Evolutionary conservation across 2,797 vertebrate genomes (phyloP), one percentile per base, ranked within the genome.

Genomic region (Premnoplex brunnescens): DNA sequence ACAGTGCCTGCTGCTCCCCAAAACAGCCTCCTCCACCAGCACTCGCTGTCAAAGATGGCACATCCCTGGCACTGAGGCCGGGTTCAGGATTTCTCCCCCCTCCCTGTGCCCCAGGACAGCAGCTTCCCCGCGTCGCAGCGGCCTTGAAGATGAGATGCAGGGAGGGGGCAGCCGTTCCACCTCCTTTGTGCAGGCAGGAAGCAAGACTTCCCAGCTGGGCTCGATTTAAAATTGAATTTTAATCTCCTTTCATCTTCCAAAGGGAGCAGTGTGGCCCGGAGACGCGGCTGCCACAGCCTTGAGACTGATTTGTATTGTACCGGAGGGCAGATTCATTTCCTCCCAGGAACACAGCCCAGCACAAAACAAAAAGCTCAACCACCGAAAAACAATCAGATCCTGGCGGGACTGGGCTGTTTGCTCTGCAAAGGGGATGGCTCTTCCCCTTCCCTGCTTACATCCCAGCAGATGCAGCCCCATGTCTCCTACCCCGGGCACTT

Each of bases 171-270:
- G 85, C 82, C 15, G 6, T 85, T 96, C 78, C 73, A 80, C 75
- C 88, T 89, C 96, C 82, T 96, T 96, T 95, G 95, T 96, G 82
- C 76, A 69, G 43, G 55, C 92, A 95, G 95, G 92, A 96, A 96
- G 93, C 91, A 73, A 94, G 95, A 72, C 94, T 96, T 93, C 91
- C 93, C 96, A 96, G 93, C 95, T 92, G 96, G 95, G 87, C 91
- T 93, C 26, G 27, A 90, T 96, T 93, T 92, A 94, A 95, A 91
- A 94, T 80, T 82, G 80, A 89, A 92, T 95, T 95, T 94, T 95
- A 95, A 93, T 96, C 94, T 96, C 88, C 79, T 93, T 96, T 96
- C 81, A 93, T 96, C 90, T 94, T 94, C 93, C 87, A 93, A 95
- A 95, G 74, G 89, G 94, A 96, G 91, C 92, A 82, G 83, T 48